Conservation (phyloP, 1,140 invertebrate genomes). For the Cotesia glomerata region DNA sequence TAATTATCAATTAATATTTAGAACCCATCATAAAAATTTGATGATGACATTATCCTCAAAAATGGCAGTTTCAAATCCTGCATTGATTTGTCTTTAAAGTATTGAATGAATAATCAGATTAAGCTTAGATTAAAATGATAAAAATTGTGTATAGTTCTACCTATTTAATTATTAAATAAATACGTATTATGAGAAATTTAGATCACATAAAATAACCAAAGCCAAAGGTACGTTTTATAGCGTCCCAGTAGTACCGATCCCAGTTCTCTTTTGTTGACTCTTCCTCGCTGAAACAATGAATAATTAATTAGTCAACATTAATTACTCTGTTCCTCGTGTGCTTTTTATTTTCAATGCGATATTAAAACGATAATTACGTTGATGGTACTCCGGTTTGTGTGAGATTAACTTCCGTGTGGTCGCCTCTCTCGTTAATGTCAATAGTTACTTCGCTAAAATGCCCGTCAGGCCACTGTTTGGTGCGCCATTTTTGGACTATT, state of each 20-base stretch:
- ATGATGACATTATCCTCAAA: no score
- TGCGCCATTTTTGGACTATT: conserved; percentile 93
- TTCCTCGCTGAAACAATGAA: conserved; percentile 68
- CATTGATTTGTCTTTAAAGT: neutral
- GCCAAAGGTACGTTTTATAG: conserved; percentile 91
- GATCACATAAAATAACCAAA: conserved; percentile 82
- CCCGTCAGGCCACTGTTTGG: conserved; percentile 91
- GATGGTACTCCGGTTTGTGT: conserved; percentile 82
- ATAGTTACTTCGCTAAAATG: conserved; percentile 92
- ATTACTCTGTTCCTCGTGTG: neutral
- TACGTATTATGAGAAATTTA: conserved; percentile 32
- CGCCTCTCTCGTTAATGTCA: conserved; percentile 81
- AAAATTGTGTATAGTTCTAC: conserved; percentile 32
- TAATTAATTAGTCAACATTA: neutral
- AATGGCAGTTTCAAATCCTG: neutral
- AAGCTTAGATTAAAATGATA: neutral
- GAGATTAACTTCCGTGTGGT: conserved; percentile 82
- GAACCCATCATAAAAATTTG: no score
- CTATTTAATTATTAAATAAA: conserved; percentile 49
- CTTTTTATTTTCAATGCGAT: neutral
- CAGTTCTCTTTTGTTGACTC: conserved; percentile 87
- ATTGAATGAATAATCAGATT: neutral
- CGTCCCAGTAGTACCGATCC: conserved; percentile 90
- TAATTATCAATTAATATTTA: no score
- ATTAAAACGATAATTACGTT: conserved; percentile 55